Base-by-base conservation (phyloP, 2,797 vertebrate species). In the Protonibea diacanthus region DNA sequence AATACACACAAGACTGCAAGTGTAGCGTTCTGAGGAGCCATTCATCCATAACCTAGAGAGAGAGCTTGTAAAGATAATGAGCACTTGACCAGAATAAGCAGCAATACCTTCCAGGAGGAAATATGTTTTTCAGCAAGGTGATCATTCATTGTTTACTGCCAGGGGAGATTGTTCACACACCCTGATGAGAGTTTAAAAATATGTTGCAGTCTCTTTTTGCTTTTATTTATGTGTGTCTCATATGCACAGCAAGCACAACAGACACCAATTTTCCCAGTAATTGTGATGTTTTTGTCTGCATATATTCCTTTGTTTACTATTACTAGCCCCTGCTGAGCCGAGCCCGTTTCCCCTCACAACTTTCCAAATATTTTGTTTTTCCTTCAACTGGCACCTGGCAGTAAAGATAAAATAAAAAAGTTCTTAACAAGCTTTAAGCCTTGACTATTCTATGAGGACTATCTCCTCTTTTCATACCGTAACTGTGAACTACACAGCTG, bases 381-480 rank as follows among this genome's bases (percentile, higher is more conserved):
- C 45, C 72, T 61, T 57, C 18, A 33, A 10, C 44, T 66, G 29
- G 63, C 66, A 71, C 45, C 65, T 64, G 60, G 27, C 58, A 38
- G 47, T 6, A 20, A 12, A 58, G 58, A 71, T 67, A 48, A 69
- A 33, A 33, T 1, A 33, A 33, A 33, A 33, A 33, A 63, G 23
- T 48, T 2, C 38, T 47, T 74, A 83, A 76, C 48, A 76, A 78
- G 66, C 73, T 74, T 68, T 38, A 72, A 45, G 70, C 77, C 55
- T 42, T 59, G 62, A 64, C 25, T 51, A 29, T 65, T 23, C 40
- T 52, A 21, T 12, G 49, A 71, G 48, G 49, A 58, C 56, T 81
- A 76, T 86, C 79, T 79, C 59, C 23, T 60, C 48, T 44, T 69
- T 74, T 82, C 76, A 29, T 27, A 62, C 33, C 56, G 71, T 56